Conservation (phyloP, 2,113 vertebrate genomes). For the Odontesthes bonariensis region DNA sequence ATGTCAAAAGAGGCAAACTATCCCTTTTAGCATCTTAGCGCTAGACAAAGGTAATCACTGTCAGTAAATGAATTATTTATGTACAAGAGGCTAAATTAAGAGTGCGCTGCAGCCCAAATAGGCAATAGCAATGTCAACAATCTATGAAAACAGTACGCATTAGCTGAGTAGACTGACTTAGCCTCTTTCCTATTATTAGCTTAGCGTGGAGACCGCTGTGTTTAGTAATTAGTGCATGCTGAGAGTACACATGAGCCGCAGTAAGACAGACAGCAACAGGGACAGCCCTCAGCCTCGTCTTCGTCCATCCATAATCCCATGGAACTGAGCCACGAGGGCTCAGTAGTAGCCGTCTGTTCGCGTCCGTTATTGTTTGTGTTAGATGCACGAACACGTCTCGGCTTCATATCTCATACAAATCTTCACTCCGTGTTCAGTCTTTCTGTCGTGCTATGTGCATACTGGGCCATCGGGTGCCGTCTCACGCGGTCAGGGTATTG, state of each 20-base stretch:
- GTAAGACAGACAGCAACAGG: constrained; percentile 26
- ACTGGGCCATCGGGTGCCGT: background rate
- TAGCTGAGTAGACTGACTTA: constrained; percentile 43
- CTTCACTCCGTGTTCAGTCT: background rate
- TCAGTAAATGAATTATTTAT: background rate
- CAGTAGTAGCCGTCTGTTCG: background rate
- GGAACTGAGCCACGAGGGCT: constrained; percentile 2
- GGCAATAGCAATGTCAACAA: background rate
- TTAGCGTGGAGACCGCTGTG: constrained; percentile 46
- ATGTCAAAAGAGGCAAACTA: too few relatives aligned
- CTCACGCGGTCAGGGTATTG: background rate
- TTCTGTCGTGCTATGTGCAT: background rate
- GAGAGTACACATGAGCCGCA: constrained; percentile 35
- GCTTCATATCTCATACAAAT: background rate
- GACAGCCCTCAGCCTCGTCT: constrained; percentile 23
- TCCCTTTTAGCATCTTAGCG: too few relatives aligned
- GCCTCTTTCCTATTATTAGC: constrained; percentile 70
- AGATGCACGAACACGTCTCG: background rate
- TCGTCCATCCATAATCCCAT: constrained; percentile 22
- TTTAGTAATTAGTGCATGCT: constrained; percentile 39
- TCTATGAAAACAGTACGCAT: constrained; percentile 24
- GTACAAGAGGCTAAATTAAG: background rate
- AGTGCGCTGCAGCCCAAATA: background rate
- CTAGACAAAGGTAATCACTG: background rate
- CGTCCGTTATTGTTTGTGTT: background rate